Evolutionary conservation across 2,888 invertebrate species (phyloP).

Genomic region (Archips crataeganus): DNA sequence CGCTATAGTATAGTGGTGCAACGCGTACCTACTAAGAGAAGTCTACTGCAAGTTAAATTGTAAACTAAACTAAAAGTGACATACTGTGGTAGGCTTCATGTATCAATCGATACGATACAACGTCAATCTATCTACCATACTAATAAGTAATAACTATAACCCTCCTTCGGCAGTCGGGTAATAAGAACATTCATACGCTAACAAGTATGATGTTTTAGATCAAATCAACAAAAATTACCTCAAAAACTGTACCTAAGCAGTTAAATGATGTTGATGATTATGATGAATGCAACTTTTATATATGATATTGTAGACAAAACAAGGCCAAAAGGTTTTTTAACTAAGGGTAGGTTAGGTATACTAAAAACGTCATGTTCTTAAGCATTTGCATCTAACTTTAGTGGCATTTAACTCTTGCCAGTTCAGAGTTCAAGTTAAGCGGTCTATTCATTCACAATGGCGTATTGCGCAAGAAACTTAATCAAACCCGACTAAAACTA

Average conservation of each 20-base stretch:
- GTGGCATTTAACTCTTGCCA: slow-evolving; percentile 17
- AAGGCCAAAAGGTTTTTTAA: not conserved
- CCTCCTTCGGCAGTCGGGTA: not conserved
- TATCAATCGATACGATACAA: not conserved
- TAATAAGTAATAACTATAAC: too few relatives aligned
- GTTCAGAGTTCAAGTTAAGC: slow-evolving; percentile 45
- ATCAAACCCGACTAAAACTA: slow-evolving; percentile 47
- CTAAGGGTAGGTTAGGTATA: not conserved
- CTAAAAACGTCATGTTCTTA: not conserved
- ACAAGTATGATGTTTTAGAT: not conserved
- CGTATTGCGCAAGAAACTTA: slow-evolving; percentile 53
- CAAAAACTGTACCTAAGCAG: not conserved
- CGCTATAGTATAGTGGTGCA: too few relatives aligned
- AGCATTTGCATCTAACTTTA: slow-evolving; percentile 15
- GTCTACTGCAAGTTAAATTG: too few relatives aligned
- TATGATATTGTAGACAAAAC: not conserved
- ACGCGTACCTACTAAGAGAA: too few relatives aligned
- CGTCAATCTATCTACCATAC: not conserved
- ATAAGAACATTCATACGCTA: not conserved
- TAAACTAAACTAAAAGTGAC: not conserved
- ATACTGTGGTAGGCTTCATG: not conserved
- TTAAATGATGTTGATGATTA: too few relatives aligned
- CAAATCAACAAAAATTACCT: not conserved
- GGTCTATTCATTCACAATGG: slow-evolving; percentile 53
- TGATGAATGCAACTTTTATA: not conserved